phyloP scores from a whole-genome alignment of 2,888 invertebrate genomes.

The Exephanes ischioxanthus region DNA sequence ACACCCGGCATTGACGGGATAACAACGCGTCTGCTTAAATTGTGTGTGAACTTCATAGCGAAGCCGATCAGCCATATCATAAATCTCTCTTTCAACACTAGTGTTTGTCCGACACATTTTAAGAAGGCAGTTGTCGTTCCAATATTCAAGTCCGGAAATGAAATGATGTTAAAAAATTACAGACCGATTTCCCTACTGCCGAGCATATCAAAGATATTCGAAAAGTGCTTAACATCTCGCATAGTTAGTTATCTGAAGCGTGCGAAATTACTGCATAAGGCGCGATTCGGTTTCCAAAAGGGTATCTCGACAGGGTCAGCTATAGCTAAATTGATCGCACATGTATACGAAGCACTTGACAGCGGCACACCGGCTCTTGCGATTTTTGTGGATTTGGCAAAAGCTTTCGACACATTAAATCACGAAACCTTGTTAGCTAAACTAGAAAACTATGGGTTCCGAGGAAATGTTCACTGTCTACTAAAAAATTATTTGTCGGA shows the following conservation, averaged over 20 bases:
- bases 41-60: neutral
- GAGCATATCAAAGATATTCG: conserved; percentile 7
- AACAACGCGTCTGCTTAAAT: neutral
- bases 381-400: no score
- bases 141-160: neutral
- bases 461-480: no score
- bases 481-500: no score
- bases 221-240: neutral
- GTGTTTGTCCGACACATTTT: neutral
- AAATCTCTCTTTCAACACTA: neutral
- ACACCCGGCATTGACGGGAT: conserved; percentile 7
- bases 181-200: neutral
- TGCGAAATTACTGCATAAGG: neutral
- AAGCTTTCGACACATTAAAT: no score
- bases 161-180: neutral
- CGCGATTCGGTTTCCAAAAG: neutral
- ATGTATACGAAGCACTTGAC: no score
- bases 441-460: no score
- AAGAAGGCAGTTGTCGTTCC: neutral
- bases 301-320: neutral
- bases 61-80: neutral
- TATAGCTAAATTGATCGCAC: neutral
- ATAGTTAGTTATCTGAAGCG: neutral
- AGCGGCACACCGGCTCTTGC: no score
- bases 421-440: no score